Evolutionary conservation across 1,140 invertebrate species (phyloP).

Genomic region (Magallana angulata): DNA sequence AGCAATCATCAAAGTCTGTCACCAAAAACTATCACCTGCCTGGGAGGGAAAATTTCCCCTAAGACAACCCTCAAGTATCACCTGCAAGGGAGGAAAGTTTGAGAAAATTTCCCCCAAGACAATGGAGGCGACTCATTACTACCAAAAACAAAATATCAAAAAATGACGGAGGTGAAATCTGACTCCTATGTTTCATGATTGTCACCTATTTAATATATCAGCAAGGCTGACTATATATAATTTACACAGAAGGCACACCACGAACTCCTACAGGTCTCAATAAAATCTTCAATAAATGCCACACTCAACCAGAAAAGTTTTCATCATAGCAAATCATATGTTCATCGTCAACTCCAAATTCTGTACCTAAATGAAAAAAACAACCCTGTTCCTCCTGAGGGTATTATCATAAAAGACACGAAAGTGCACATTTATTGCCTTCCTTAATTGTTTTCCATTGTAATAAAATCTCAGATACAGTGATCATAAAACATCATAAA

Average conservation of each 20-base stretch:
- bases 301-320: not conserved
- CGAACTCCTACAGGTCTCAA: constrained; percentile 9
- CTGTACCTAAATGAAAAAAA: too few species aligned
- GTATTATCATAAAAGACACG: too few species aligned
- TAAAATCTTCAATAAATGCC: not conserved
- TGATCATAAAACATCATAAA: too few species aligned
- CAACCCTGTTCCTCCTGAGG: too few species aligned
- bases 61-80: not conserved
- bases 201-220: not conserved
- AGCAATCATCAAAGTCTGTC: not conserved
- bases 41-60: not conserved
- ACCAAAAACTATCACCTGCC: not conserved
- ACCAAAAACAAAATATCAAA: too few species aligned
- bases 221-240: not conserved
- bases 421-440: too few species aligned
- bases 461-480: too few species aligned
- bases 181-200: not conserved
- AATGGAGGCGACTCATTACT: too few species aligned
- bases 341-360: too few species aligned
- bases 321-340: not conserved
- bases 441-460: too few species aligned
- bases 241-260: not conserved
- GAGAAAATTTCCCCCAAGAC: not conserved
- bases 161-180: not conserved
- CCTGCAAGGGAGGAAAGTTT: too few species aligned